A percentile compares a stretch with the other conserved stretches of the same genome.
Evolutionary conservation across 2,797 vertebrate genomes (phyloP).

Genomic region (Falco rusticolus): DNA sequence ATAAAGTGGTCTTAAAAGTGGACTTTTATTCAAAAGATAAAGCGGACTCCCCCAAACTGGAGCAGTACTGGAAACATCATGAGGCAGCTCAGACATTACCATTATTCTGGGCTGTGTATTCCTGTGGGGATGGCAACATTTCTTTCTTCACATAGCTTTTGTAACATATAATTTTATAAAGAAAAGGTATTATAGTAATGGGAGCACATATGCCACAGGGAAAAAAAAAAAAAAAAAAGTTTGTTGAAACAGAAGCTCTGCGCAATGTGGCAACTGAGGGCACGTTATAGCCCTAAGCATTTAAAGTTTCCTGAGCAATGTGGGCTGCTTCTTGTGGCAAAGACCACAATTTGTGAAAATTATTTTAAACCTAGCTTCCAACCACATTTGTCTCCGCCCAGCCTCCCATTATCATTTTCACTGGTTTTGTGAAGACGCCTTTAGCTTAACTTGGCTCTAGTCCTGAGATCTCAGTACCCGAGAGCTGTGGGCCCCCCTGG

Average conservation of each 20-base stretch:
- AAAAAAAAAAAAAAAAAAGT: neutral
- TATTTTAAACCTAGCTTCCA: neutral
- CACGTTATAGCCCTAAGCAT: neutral
- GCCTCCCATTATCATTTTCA: neutral
- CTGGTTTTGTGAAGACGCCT: neutral
- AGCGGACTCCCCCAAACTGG: neutral
- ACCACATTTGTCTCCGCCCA: neutral
- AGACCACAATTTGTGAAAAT: neutral
- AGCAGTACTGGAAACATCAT: neutral
- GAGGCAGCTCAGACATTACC: neutral
- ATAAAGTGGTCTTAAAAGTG: neutral
- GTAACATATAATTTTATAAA: neutral
- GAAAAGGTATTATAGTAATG: neutral
- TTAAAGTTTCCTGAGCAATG: neutral
- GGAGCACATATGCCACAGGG: neutral
- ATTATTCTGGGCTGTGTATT: neutral
- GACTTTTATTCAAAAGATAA: neutral
- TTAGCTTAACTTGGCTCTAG: neutral
- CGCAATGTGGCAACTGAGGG: neutral
- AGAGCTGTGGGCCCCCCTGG: neutral
- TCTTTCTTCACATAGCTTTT: neutral
- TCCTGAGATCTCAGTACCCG: neutral
- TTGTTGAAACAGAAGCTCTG: neutral
- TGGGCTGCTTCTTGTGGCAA: neutral
- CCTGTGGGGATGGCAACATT: neutral